Conservation (phyloP, 1,140 invertebrate species). For the Drosophila lowei region DNA sequence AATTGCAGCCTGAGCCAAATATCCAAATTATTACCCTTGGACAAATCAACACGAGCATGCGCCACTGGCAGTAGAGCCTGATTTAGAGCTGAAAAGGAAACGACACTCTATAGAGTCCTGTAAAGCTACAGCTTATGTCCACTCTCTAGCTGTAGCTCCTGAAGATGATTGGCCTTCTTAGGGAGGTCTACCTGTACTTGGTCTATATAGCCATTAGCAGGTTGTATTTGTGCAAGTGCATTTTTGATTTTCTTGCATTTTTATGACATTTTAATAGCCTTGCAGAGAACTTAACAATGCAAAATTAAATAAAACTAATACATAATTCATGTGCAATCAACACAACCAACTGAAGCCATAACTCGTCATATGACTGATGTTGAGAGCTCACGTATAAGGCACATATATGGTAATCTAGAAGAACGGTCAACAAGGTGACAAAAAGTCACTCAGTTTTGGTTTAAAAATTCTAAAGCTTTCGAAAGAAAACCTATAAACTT, state of each 20-base stretch:
- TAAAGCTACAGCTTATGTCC: background rate
- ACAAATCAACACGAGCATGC: conserved; percentile 36
- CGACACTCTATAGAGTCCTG: too few species aligned
- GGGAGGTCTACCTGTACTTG: conserved; percentile 15
- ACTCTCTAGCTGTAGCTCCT: too few species aligned
- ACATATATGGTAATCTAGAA: background rate
- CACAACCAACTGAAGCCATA: conserved; percentile 1
- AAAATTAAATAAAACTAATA: conserved; percentile 10
- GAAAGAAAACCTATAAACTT: too few species aligned
- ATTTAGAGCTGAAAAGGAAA: background rate
- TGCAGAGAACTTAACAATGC: background rate
- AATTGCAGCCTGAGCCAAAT: conserved; percentile 75
- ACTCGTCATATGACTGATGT: conserved; percentile 15
- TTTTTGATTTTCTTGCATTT: conserved; percentile 24
- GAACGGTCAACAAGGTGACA: too few species aligned
- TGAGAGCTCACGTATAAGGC: conserved; percentile 17
- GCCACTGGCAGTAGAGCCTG: conserved; percentile 23
- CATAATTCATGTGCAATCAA: conserved; percentile 16
- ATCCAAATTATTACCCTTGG: conserved; percentile 72
- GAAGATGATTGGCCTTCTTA: background rate
- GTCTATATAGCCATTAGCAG: conserved; percentile 10
- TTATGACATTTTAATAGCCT: conserved; percentile 27
- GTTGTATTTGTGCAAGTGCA: conserved; percentile 9
- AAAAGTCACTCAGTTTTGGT: too few species aligned
- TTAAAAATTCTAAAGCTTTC: too few species aligned